These are phyloP conservation scores for Eupsilia transversa DNA, from an alignment of 2,888 invertebrate genomes.

Conservation along the genomic window DNA sequence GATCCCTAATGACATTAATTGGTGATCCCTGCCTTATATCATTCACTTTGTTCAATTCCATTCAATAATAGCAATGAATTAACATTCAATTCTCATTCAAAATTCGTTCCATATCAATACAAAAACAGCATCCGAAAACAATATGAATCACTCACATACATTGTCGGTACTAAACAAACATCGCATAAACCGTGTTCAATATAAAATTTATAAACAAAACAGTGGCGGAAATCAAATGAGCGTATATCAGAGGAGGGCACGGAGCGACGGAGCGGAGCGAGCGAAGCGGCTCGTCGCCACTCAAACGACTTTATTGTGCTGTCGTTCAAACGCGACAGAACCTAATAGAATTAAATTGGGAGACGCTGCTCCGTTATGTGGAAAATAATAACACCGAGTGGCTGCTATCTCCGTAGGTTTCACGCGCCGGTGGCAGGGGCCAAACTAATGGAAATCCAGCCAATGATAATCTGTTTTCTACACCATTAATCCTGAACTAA, in stretches of 20 bases:
- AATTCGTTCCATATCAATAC: constrained; percentile 3
- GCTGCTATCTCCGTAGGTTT: constrained; percentile 87
- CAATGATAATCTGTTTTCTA: constrained; percentile 91
- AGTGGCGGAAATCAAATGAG: constrained; percentile 76
- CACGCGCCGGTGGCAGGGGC: constrained; percentile 90
- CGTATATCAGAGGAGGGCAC: constrained; percentile 75
- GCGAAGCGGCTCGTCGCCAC: constrained; percentile 74
- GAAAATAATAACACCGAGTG: constrained; percentile 90
- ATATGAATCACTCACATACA: constrained; percentile 57
- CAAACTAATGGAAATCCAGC: constrained; percentile 89
- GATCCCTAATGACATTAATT: no score
- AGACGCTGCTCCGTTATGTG: constrained; percentile 88
- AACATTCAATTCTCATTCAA: neutral
- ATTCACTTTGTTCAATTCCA: neutral
- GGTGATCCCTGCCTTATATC: no score
- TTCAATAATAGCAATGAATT: constrained; percentile 18
- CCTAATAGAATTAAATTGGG: constrained; percentile 90
- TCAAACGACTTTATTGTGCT: constrained; percentile 88
- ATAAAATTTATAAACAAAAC: constrained; percentile 71
- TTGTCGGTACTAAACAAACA: constrained; percentile 56
- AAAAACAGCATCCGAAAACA: constrained; percentile 46
- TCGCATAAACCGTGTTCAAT: constrained; percentile 58
- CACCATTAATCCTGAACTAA: constrained; percentile 91
- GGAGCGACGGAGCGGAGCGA: constrained; percentile 61
- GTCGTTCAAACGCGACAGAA: constrained; percentile 89